phyloP scores from a whole-genome alignment of 2,113 vertebrate species.

The Mohoua ochrocephala region DNA sequence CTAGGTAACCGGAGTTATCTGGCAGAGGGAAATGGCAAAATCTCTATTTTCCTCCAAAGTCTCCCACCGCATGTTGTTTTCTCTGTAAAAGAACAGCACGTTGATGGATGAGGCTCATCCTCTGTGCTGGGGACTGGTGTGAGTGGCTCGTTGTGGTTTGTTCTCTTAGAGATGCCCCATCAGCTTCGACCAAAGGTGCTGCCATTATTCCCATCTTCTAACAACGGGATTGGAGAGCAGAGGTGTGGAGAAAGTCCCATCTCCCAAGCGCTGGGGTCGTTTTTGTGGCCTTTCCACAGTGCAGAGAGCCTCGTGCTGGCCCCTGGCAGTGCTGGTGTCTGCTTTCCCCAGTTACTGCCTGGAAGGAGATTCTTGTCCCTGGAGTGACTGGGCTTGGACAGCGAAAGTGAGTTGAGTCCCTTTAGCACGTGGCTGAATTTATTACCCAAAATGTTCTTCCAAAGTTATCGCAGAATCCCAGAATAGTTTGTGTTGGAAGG shows the following conservation, averaged over 20 bases:
- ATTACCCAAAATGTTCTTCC: neutral
- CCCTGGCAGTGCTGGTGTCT: neutral
- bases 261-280: neutral
- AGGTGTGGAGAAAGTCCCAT: neutral
- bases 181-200: neutral
- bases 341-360: neutral
- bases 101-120: neutral
- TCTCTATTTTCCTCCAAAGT: neutral
- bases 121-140: neutral
- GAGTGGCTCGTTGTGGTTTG: neutral
- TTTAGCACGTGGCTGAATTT: neutral
- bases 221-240: rapidly evolving
- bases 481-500: neutral
- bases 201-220: neutral
- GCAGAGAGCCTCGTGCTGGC: rapidly evolving
- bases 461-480: neutral
- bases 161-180: neutral
- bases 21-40: neutral
- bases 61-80: neutral
- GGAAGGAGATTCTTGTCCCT: neutral
- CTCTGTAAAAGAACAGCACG: neutral
- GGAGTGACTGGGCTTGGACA: neutral
- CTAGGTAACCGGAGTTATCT: neutral
- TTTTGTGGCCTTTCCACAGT: neutral
- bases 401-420: neutral